Evolutionary conservation across 37 sponge, comb jelly and placozoan species (phyloP), one percentile per base, ranked within the genome.

Genomic region (Aplysina aerophoba): DNA sequence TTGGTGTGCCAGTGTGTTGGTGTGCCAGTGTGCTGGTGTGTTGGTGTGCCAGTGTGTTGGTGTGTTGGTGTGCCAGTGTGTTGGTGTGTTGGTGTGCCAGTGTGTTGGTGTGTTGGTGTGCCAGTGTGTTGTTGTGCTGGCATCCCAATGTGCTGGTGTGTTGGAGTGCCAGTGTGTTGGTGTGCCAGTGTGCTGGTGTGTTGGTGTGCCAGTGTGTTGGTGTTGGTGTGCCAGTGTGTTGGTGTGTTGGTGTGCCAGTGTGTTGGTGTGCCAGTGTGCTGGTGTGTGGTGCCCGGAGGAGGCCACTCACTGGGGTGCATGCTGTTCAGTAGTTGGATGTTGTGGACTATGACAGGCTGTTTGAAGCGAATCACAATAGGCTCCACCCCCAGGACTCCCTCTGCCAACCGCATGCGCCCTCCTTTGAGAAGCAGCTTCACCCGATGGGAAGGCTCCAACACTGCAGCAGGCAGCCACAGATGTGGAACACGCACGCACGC

Each of bases 281-380:
- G n/a, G n/a, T n/a, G n/a, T n/a, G n/a, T n/a, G n/a, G n/a, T n/a
- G n/a, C n/a, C n/a, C n/a, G n/a, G 20, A 5, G 73, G 4, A 12
- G 73, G 5, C 6, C 6, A 25, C 28, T 69, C 71, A 69, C 71
- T 69, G 1, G 71, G 2, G 34, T 30, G 28, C 31, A 34, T 31
- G 50, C 8, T 44, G 33, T 35, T 69, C 35, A 40, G 78, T 36
- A 75, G 35, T 36, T 75, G 78, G n/a, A 75, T 36, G 37, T 75
- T 75, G 78, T 75, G 78, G 38, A 75, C 15, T 13, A 50, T 12
- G 11, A 75, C 78, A 22, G 78, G 54, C 17, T 24, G 38, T 25
- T 75, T 75, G 54, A 75, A 75, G 24, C 40, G 35, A 12, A 75
- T 24, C 14, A 40, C 54, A 0, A 75, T 15, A 50, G 37, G 35